Conservation (phyloP, 2,888 invertebrate genomes). For the Noctuana brunneofusca region DNA sequence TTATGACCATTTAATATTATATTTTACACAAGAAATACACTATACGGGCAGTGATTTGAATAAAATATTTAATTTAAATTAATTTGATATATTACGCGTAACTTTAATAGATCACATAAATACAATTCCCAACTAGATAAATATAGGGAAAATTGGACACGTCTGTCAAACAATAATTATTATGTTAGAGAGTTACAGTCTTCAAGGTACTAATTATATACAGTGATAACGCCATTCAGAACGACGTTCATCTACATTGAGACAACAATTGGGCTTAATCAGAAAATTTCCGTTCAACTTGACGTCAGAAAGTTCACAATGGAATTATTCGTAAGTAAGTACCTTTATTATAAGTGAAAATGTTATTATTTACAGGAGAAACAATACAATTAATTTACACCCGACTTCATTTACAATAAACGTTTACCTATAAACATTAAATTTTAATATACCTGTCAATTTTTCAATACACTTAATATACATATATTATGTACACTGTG, state of each 20-base stretch:
- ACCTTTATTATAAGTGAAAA: slow-evolving; percentile 29
- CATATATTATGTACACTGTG: slow-evolving; percentile 50
- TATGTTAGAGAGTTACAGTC: slow-evolving; percentile 64
- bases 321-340: slow-evolving; percentile 8
- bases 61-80: slow-evolving; percentile 15
- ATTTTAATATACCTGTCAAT: slow-evolving; percentile 53
- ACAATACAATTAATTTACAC: slow-evolving; percentile 36
- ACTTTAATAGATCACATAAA: slow-evolving; percentile 23
- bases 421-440: slow-evolving; percentile 51
- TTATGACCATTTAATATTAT: neutral
- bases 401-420: slow-evolving; percentile 40
- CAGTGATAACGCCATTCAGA: slow-evolving; percentile 64
- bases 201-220: slow-evolving; percentile 79
- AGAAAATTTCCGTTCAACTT: slow-evolving; percentile 20
- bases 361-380: slow-evolving; percentile 38
- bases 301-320: slow-evolving; percentile 13
- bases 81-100: slow-evolving; percentile 22
- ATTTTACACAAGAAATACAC: slow-evolving; percentile 5
- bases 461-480: slow-evolving; percentile 51
- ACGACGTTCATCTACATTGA: slow-evolving; percentile 57
- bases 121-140: slow-evolving; percentile 32
- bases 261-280: slow-evolving; percentile 33
- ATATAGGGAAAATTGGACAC: slow-evolving; percentile 40
- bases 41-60: slow-evolving; percentile 20
- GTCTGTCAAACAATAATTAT: slow-evolving; percentile 36